Conservation (phyloP, 2,888 invertebrate species). For the Venusia cambrica region DNA sequence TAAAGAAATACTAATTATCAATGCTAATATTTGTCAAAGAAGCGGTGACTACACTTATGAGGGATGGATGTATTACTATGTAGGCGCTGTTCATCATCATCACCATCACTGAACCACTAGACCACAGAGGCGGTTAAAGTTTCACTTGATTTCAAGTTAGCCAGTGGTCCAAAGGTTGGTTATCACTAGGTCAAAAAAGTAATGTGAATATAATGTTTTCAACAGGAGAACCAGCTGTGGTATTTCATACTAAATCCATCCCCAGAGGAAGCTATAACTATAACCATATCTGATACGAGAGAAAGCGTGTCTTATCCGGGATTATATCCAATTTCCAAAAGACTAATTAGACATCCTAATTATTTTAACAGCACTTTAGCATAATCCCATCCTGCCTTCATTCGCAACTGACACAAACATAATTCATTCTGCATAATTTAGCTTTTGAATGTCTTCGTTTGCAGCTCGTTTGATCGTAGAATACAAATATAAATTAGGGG, state of each 20-base stretch:
- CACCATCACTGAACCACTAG: too few species aligned
- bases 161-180: too few species aligned
- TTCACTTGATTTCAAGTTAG: too few species aligned
- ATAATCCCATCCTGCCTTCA: conserved; percentile 10
- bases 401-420: conserved; percentile 9
- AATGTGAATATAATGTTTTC: too few species aligned
- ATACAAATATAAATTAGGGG: too few species aligned
- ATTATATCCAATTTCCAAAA: conserved; percentile 15
- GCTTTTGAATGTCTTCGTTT: conserved; percentile 15
- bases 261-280: conserved; percentile 5
- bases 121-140: too few species aligned
- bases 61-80: too few species aligned
- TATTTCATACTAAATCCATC: conserved; percentile 4
- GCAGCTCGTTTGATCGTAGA: conserved; percentile 28
- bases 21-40: too few species aligned
- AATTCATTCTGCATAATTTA: conserved; percentile 8
- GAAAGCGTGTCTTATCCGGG: conserved; percentile 8
- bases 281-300: conserved; percentile 11
- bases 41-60: too few species aligned
- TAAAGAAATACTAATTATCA: too few species aligned
- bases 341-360: conserved; percentile 11
- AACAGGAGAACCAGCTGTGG: not conserved
- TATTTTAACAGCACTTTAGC: conserved; percentile 7
- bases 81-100: too few species aligned
- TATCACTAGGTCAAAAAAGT: too few species aligned